Evolutionary conservation across 2,797 vertebrate genomes (phyloP).

Genomic region (Peromyscus aztecus): DNA sequence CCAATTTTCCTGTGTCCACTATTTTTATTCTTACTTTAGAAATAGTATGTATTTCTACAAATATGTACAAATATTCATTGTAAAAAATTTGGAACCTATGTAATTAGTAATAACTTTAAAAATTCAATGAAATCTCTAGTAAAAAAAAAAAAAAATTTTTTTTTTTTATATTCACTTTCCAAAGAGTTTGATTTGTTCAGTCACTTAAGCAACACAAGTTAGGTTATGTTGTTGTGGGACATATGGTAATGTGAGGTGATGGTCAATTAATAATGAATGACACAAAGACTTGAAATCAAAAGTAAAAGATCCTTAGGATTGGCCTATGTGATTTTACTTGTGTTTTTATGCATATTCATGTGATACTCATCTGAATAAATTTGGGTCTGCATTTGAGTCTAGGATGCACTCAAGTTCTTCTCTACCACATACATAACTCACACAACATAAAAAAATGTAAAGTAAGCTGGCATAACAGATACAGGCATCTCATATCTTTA

Average conservation of each 20-base stretch:
- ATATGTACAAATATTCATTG: neutral
- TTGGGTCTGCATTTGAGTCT: neutral
- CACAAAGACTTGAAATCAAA: neutral
- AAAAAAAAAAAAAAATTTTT: neutral
- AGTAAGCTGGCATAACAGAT: neutral
- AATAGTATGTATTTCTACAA: neutral
- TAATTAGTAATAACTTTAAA: neutral
- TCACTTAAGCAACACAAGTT: neutral
- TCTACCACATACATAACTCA: neutral
- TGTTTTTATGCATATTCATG: neutral
- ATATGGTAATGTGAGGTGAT: neutral
- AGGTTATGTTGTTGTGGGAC: neutral
- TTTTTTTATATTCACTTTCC: conserved; percentile 34
- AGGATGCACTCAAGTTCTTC: neutral
- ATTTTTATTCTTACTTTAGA: neutral
- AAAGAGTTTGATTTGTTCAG: neutral
- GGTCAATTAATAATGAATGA: neutral
- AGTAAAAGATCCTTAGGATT: neutral
- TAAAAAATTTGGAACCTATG: neutral
- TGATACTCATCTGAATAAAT: conserved; percentile 1
- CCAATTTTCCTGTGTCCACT: neutral
- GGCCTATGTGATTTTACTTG: neutral
- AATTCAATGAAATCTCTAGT: neutral
- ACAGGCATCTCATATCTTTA: neutral
- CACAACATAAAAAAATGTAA: neutral